A percentile compares a stretch with the other conserved stretches of the same genome.
phyloP scores from a whole-genome alignment of 2,797 vertebrate genomes.

The Schizothorax lantsangensis region DNA sequence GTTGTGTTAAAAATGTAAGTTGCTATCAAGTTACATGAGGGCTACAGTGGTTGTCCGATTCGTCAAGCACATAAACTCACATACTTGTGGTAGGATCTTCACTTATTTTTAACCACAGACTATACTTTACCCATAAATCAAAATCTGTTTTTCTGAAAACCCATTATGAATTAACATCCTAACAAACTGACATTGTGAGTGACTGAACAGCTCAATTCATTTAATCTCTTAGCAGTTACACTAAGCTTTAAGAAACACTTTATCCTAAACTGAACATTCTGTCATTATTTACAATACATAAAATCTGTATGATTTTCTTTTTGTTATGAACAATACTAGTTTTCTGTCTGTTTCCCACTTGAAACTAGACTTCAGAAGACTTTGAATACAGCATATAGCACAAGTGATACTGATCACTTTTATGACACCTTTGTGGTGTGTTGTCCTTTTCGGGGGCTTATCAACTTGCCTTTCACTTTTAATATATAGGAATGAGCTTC shows the following conservation, averaged over 20 bases:
- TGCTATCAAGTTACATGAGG: background rate
- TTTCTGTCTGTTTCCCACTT: background rate
- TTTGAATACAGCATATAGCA: background rate
- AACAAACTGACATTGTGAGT: background rate
- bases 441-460: background rate
- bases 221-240: background rate
- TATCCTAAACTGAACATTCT: background rate
- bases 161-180: background rate
- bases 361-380: background rate
- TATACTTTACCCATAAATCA: background rate
- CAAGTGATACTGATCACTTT: background rate
- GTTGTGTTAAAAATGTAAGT: conserved; percentile 6
- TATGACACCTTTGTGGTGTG: background rate
- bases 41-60: background rate
- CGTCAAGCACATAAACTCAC: background rate
- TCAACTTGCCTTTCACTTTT: background rate
- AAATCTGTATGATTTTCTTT: background rate
- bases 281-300: background rate
- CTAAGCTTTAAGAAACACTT: background rate
- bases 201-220: background rate
- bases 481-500: background rate
- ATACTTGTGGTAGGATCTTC: background rate
- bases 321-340: background rate
- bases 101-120: background rate
- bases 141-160: background rate